phyloP scores from a whole-genome alignment of 1,140 invertebrate species.

The Drosophila gunungcola region DNA sequence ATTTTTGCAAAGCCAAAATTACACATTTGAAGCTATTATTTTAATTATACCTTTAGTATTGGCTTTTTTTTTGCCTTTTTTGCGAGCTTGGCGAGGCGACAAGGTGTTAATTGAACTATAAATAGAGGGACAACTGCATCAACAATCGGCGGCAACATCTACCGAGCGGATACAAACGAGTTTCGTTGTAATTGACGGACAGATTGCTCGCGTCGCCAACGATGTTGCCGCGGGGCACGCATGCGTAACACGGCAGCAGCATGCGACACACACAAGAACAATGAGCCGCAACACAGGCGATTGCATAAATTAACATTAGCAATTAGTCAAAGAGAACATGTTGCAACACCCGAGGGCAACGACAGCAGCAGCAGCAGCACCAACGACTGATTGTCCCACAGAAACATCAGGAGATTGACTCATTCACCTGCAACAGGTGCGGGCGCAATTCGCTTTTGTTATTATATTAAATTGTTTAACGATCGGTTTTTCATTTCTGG shows the following conservation, averaged over 20 bases:
- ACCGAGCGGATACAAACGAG: constrained; percentile 40
- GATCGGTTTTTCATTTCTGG: constrained; percentile 20
- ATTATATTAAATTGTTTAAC: constrained; percentile 44
- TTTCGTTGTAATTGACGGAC: constrained; percentile 42
- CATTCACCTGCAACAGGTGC: constrained; percentile 65
- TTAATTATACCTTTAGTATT: constrained; percentile 44
- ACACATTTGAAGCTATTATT: not conserved
- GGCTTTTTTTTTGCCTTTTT: constrained; percentile 29
- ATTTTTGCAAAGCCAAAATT: constrained; percentile 7
- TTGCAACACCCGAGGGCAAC: constrained; percentile 40
- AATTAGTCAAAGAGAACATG: constrained; percentile 57
- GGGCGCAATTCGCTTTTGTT: constrained; percentile 37
- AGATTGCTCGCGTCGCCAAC: constrained; percentile 43
- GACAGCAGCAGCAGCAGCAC: not conserved
- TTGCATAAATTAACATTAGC: constrained; percentile 71
- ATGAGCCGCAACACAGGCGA: constrained; percentile 41
- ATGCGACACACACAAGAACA: constrained; percentile 37
- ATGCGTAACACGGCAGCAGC: constrained; percentile 73
- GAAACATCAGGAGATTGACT: constrained; percentile 21
- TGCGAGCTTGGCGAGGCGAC: constrained; percentile 51
- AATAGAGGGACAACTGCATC: constrained; percentile 64
- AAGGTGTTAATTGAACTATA: constrained; percentile 74
- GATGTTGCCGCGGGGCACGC: constrained; percentile 57
- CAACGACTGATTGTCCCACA: not conserved
- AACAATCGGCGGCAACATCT: constrained; percentile 56